Evolutionary conservation across 2,797 vertebrate genomes (phyloP), one percentile per base, ranked within the genome.

Genomic region (Holocentrus rufus): DNA sequence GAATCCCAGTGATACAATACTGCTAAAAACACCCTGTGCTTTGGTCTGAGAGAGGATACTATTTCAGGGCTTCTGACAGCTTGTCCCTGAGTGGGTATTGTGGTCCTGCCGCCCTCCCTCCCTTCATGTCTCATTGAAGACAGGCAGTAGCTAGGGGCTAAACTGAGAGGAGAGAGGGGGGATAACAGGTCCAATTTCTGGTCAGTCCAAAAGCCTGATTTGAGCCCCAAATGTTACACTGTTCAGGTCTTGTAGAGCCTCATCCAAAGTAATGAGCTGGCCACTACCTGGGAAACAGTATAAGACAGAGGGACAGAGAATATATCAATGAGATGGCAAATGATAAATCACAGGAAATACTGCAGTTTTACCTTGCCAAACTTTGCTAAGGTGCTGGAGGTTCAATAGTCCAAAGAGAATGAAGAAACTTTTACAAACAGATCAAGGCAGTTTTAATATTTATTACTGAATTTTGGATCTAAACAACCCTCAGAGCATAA

Each of bases 31-130:
- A 84, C 53, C 64, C 71, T 1, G 64, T 50, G 78, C 87, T 87
- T 76, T 72, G 76, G 82, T 82, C 81, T 80, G 77, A 78, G 60
- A 61, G 69, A 27, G 79, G 90, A 91, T 95, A 63, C 72, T 49
- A 77, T 95, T 93, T 91, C 92, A 85, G 55, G 72, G 73, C 61
- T 86, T 69, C 82, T 92, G 91, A 92, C 88, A 92, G 89, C 87
- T 85, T 61, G 79, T 89, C 90, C 84, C 85, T 77, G 84, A 84
- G 77, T 86, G 87, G 80, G 86, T 90, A 92, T 92, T 87, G 88
- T 89, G 80, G 77, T 77, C 65, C 61, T 52, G 71, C 74, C 77
- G 68, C 72, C 83, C 76, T 78, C 74, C 65, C 44, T 68, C 69
- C 65, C 76, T 69, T 65, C 2, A 62, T 72, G 86, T 72, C 87